A percentile compares a stretch with the other conserved stretches of the same genome.
These are phyloP conservation scores for Sprattus sprattus DNA, from an alignment of 2,113 vertebrate genomes.

Conservation along the genomic window DNA sequence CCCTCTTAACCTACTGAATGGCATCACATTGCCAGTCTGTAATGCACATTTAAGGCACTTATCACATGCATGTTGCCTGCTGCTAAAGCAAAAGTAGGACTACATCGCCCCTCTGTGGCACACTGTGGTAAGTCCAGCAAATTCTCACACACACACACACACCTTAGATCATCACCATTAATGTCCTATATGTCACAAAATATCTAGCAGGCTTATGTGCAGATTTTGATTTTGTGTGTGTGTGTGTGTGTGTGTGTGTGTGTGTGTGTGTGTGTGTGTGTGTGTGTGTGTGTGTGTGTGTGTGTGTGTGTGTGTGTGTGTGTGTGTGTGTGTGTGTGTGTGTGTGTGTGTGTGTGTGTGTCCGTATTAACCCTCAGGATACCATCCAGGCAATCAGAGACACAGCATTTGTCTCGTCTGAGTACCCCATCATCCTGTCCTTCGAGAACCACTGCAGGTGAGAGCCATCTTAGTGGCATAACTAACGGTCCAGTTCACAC, in stretches of 20 bases:
- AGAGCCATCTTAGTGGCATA: background rate
- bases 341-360: background rate
- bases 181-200: too few relatives aligned
- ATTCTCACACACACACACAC: background rate
- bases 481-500: background rate
- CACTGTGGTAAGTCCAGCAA: background rate
- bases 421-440: conserved; percentile 94
- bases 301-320: background rate
- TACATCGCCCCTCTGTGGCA: background rate
- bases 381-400: conserved; percentile 98
- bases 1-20: background rate
- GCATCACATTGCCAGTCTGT: background rate
- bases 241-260: background rate
- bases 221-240: background rate
- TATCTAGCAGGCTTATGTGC: too few relatives aligned
- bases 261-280: background rate
- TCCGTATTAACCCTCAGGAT: conserved; percentile 71
- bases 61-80: background rate
- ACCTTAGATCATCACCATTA: too few relatives aligned
- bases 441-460: conserved; percentile 99
- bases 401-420: conserved; percentile 93
- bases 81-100: background rate
- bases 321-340: too few relatives aligned
- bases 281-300: background rate
- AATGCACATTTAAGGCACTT: too few relatives aligned